phyloP scores from a whole-genome alignment of 2,888 invertebrate genomes.

The Drosophila lacicola region DNA sequence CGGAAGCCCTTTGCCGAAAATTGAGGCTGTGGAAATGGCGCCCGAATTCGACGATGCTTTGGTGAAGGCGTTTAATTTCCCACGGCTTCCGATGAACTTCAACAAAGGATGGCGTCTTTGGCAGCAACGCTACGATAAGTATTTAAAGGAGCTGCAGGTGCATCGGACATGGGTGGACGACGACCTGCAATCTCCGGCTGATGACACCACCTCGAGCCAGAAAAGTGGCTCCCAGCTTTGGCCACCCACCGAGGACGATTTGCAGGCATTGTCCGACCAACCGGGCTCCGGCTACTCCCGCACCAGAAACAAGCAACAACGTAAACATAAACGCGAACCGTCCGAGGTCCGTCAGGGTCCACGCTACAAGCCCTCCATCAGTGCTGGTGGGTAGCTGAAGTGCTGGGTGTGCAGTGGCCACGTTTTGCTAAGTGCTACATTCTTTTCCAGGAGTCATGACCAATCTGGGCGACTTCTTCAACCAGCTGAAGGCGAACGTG shows the following conservation, averaged over 20 bases:
- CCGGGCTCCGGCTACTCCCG: conserved; percentile 12
- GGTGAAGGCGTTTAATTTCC: conserved; percentile 46
- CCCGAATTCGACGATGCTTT: conserved; percentile 36
- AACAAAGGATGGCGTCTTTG: conserved; percentile 32
- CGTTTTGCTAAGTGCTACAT: conserved; percentile 34
- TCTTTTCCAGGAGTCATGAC: conserved; percentile 82
- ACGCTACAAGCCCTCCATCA: conserved; percentile 81
- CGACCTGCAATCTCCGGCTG: conserved; percentile 67
- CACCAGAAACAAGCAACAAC: conserved; percentile 8
- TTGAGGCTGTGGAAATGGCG: conserved; percentile 52
- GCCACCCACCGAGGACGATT: conserved; percentile 12
- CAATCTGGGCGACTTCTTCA: conserved; percentile 83
- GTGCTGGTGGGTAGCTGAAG: conserved; percentile 81
- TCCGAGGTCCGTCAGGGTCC: conserved; percentile 13
- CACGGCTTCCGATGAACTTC: conserved; percentile 45
- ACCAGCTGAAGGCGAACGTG: conserved; percentile 82
- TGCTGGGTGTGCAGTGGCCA: no score
- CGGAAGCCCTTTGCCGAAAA: conserved; percentile 70
- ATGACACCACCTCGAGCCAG: conserved; percentile 7
- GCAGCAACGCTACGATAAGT: conserved; percentile 30
- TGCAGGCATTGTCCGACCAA: not conserved
- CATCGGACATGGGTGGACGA: conserved; percentile 47
- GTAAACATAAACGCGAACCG: conserved; percentile 64
- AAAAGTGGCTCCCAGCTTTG: conserved; percentile 42
- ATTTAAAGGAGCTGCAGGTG: conserved; percentile 46